These are phyloP conservation scores for Tachina grossa DNA, from an alignment of 2,888 invertebrate genomes.

Conservation along the genomic window DNA sequence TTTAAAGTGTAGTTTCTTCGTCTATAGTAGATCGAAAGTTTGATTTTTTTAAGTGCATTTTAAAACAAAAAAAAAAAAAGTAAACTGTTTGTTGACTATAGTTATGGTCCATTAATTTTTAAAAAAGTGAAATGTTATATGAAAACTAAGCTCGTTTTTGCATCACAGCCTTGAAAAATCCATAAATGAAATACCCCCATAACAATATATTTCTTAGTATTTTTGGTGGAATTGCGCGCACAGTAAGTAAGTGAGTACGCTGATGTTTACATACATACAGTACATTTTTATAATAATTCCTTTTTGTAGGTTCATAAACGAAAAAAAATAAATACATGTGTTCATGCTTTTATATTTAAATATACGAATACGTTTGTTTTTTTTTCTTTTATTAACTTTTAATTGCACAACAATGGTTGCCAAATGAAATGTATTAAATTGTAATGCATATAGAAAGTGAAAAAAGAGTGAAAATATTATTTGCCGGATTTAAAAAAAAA, in stretches of 20 bases:
- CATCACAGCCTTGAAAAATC: not conserved
- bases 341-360: not conserved
- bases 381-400: conserved; percentile 58
- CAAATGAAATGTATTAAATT: conserved; percentile 69
- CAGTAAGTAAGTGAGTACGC: not conserved
- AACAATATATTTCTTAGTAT: not conserved
- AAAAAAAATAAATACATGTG: not conserved
- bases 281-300: conserved; percentile 13
- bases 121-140: no score
- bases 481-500: conserved; percentile 13
- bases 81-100: no score
- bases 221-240: not conserved
- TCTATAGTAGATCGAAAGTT: no score
- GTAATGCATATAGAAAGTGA: conserved; percentile 48
- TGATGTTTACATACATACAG: not conserved
- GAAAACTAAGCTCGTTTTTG: no score
- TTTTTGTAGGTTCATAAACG: not conserved
- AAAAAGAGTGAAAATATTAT: conserved; percentile 41
- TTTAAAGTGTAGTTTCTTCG: no score
- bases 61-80: no score
- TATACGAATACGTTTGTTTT: not conserved
- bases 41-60: no score
- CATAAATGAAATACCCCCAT: conserved; percentile 4
- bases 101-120: no score
- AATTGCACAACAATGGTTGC: conserved; percentile 70